Conservation (phyloP, 1,140 invertebrate species). For the Drosophila ananassae region DNA sequence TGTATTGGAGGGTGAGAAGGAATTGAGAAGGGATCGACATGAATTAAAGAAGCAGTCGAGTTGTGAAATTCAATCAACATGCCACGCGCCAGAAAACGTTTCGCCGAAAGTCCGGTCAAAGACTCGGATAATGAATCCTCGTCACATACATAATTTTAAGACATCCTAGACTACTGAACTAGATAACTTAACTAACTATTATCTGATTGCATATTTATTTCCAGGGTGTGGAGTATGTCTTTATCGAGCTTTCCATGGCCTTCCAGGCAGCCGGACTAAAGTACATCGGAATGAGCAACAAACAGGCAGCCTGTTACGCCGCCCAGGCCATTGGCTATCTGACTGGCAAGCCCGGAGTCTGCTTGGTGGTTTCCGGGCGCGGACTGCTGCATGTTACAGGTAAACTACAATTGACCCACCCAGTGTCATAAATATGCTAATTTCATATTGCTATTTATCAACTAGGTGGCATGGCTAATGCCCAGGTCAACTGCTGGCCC, state of each 20-base stretch:
- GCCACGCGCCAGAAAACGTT: too few species aligned
- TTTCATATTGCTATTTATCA: neutral
- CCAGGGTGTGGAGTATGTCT: constrained; percentile 96
- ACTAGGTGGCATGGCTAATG: constrained; percentile 96
- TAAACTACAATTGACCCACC: constrained; percentile 1
- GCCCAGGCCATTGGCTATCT: constrained; percentile 97
- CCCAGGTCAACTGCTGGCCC: constrained; percentile 98
- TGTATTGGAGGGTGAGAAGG: too few species aligned
- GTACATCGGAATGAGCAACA: constrained; percentile 97
- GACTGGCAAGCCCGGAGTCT: constrained; percentile 94
- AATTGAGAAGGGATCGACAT: too few species aligned
- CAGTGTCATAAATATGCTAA: neutral
- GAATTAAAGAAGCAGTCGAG: too few species aligned
- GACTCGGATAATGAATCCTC: too few species aligned
- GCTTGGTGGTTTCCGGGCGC: constrained; percentile 96
- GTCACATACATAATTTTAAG: too few species aligned
- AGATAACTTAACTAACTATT: neutral
- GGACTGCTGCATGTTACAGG: constrained; percentile 95
- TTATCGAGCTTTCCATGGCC: constrained; percentile 95
- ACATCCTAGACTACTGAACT: neutral
- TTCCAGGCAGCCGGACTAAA: constrained; percentile 95
- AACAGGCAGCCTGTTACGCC: constrained; percentile 98
- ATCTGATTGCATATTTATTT: neutral
- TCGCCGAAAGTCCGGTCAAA: too few species aligned
- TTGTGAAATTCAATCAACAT: too few species aligned